Evolutionary conservation across 23 tunicate species (phyloP).

Genomic region (Botrylloides violaceus): DNA sequence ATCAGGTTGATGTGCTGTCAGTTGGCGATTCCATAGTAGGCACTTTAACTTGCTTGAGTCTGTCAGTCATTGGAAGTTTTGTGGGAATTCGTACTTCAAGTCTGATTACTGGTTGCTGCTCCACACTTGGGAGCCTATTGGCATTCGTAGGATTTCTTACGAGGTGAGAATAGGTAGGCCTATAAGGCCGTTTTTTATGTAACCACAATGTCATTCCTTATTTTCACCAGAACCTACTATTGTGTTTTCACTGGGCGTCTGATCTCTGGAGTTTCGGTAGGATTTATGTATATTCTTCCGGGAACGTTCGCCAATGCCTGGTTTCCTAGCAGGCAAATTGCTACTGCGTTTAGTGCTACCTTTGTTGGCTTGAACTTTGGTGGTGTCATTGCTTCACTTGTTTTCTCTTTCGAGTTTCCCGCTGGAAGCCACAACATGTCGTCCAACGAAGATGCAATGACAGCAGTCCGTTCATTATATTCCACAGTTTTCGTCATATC

Average conservation of each 20-base stretch:
- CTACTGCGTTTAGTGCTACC: conserved; percentile 3
- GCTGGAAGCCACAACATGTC: background rate
- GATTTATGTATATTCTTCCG: background rate
- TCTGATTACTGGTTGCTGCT: no score
- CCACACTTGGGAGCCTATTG: no score
- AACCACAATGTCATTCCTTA: no score
- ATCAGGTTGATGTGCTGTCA: no score
- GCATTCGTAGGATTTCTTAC: no score
- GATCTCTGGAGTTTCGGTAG: background rate
- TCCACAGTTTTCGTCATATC: background rate
- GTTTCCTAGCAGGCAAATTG: conserved; percentile 12
- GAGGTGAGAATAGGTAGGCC: no score
- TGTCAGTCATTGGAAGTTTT: no score
- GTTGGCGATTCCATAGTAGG: no score
- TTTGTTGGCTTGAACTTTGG: background rate
- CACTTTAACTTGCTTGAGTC: no score
- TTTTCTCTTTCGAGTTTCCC: background rate
- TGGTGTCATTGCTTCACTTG: background rate
- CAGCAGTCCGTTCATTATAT: background rate
- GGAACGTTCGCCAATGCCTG: background rate
- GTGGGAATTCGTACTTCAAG: no score
- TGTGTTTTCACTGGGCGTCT: background rate
- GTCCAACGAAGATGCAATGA: background rate
- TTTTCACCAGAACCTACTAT: background rate
- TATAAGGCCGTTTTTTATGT: no score